Evolutionary conservation across 2,797 vertebrate genomes (phyloP).

Genomic region (Otolemur crassicaudatus): DNA sequence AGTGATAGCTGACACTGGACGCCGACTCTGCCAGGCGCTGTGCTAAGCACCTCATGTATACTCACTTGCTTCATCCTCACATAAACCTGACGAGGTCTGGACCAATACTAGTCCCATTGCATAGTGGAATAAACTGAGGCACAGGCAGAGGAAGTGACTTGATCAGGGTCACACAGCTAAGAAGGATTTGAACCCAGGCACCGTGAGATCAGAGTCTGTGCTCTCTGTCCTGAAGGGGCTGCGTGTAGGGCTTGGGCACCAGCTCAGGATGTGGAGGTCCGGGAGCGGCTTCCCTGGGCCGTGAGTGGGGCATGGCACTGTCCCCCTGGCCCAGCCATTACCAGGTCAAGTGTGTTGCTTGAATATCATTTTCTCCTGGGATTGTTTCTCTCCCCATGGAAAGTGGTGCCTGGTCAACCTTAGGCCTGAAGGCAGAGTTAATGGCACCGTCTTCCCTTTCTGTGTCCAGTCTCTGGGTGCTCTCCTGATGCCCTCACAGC

Average conservation of each 20-base stretch:
- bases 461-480: neutral
- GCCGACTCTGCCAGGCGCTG: neutral
- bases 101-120: neutral
- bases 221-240: neutral
- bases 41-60: fast-evolving
- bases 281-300: neutral
- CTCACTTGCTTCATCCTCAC: neutral
- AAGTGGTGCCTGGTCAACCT: neutral
- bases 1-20: neutral
- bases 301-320: neutral
- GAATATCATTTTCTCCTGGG: neutral
- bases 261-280: neutral
- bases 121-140: neutral
- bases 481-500: neutral
- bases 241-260: neutral
- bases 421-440: neutral
- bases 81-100: neutral
- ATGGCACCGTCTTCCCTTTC: neutral
- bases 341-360: neutral
- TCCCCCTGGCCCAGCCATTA: neutral
- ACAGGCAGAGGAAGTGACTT: neutral
- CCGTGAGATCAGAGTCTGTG: neutral
- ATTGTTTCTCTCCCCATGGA: neutral
- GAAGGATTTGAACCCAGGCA: neutral
- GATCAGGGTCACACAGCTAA: neutral